Conservation (phyloP, 2,113 vertebrate genomes). For the Physeter macrocephalus region DNA sequence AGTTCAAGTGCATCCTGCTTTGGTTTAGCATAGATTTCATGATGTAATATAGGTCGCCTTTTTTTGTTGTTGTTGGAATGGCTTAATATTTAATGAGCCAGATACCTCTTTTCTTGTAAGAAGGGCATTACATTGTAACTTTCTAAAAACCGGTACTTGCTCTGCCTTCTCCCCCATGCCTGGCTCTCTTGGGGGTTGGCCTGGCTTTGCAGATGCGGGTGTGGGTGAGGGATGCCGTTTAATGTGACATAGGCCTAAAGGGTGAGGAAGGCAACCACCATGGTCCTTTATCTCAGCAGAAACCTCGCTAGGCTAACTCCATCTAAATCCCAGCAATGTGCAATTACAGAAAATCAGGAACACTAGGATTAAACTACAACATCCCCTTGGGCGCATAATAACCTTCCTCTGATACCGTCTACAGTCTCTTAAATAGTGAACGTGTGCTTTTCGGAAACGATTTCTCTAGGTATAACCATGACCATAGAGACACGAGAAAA, state of each 20-base stretch:
- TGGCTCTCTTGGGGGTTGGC: not conserved
- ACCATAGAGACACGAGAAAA: not conserved
- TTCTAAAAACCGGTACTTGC: not conserved
- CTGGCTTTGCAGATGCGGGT: not conserved
- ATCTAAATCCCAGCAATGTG: not conserved
- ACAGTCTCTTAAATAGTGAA: not conserved
- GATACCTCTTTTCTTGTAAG: not conserved
- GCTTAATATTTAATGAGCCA: not conserved
- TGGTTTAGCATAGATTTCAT: constrained; percentile 12
- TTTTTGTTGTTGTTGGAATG: not conserved
- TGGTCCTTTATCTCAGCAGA: not conserved
- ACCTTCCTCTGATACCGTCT: not conserved
- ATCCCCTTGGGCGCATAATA: not conserved
- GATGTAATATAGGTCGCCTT: not conserved
- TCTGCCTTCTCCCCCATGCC: not conserved
- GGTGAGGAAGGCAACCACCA: not conserved
- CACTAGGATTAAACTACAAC: not conserved
- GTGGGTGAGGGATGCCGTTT: not conserved
- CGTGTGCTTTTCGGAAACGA: not conserved
- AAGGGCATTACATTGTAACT: not conserved
- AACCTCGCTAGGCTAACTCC: not conserved
- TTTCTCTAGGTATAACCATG: not conserved
- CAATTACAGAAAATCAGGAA: not conserved
- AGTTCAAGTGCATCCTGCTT: not conserved
- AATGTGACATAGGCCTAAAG: not conserved